Percentiles rank a stretch among this genome's conserved stretches.
These are phyloP conservation scores for Clarias platycephalus DNA, from an alignment of 2,797 vertebrate genomes.

Conservation along the genomic window DNA sequence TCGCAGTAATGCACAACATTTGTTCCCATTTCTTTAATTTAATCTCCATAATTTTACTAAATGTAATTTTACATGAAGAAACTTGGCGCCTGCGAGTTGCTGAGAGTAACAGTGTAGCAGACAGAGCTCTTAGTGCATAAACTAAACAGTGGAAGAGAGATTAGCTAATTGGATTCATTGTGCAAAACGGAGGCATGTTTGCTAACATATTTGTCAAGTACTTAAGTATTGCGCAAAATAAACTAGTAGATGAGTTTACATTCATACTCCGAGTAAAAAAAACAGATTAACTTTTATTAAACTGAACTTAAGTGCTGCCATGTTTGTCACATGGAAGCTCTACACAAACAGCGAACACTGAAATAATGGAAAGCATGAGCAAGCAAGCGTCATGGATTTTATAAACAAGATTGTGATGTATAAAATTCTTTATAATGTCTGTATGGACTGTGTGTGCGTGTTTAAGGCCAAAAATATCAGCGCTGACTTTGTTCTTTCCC, in stretches of 20 bases:
- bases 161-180: neutral
- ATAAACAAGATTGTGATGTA: neutral
- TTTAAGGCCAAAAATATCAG: too few relatives aligned
- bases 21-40: too few relatives aligned
- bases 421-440: neutral
- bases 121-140: neutral
- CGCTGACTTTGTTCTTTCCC: neutral
- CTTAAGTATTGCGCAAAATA: neutral
- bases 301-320: neutral
- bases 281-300: neutral
- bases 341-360: neutral
- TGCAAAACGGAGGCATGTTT: neutral
- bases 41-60: too few relatives aligned
- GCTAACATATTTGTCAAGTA: neutral
- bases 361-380: neutral
- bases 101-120: neutral
- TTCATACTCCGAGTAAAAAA: constrained; percentile 5
- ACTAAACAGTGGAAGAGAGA: neutral
- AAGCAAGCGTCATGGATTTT: neutral
- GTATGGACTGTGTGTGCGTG: neutral
- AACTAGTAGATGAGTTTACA: neutral
- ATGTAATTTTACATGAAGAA: too few relatives aligned
- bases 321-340: neutral
- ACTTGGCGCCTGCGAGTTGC: neutral
- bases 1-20: too few relatives aligned